Percentiles rank a stretch among this genome's conserved stretches.
These are phyloP conservation scores for Icerya purchasi DNA, from an alignment of 2,888 invertebrate species.

Conservation along the genomic window DNA sequence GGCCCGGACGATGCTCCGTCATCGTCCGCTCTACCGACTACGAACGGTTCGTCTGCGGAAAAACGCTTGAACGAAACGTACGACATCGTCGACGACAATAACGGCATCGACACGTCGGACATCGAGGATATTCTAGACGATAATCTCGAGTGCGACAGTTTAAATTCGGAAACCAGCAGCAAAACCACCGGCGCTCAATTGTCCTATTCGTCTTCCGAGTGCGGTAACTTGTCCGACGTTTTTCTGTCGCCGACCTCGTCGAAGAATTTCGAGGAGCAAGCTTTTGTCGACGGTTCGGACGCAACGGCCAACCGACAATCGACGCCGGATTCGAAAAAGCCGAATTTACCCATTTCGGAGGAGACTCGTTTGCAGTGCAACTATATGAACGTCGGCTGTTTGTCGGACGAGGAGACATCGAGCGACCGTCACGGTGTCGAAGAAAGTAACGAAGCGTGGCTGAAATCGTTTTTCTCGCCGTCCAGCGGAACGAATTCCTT, in stretches of 20 bases:
- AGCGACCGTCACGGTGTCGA: background rate
- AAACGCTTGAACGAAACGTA: constrained; percentile 14
- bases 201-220: constrained; percentile 14
- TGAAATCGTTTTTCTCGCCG: constrained; percentile 8
- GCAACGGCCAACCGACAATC: constrained; percentile 5
- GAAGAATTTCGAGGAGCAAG: constrained; percentile 10
- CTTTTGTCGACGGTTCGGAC: background rate
- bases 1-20: background rate
- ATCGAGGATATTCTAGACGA: constrained; percentile 5
- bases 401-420: background rate
- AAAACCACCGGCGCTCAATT: constrained; percentile 13
- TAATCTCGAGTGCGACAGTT: constrained; percentile 14
- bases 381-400: background rate
- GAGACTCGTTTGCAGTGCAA: background rate
- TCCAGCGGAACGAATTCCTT: constrained; percentile 5
- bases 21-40: background rate
- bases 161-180: constrained; percentile 14
- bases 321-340: background rate
- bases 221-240: constrained; percentile 19
- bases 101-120: background rate
- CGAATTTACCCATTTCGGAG: background rate
- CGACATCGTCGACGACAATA: constrained; percentile 6
- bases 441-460: constrained; percentile 1
- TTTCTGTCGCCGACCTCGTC: constrained; percentile 20
- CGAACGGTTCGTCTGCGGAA: background rate